Percentiles rank a stretch among this genome's conserved stretches.
Conservation (phyloP, 1,140 invertebrate species). For the Tribolium madens region DNA sequence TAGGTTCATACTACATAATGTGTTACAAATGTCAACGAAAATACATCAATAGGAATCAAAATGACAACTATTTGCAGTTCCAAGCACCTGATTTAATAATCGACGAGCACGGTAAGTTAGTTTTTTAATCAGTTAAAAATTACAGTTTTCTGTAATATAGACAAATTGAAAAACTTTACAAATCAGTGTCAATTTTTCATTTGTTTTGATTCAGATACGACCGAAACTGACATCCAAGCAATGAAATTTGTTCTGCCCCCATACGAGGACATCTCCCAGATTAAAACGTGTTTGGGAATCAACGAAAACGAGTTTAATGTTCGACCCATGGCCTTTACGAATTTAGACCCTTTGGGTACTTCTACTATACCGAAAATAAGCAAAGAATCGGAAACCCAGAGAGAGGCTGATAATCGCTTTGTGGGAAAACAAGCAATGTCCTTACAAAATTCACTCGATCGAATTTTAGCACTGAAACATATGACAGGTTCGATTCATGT, state of each 20-base stretch:
- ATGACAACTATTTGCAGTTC: conserved; percentile 48
- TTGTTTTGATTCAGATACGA: conserved; percentile 51
- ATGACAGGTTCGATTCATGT: conserved; percentile 69
- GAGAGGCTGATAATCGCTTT: conserved; percentile 43
- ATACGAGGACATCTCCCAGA: conserved; percentile 56
- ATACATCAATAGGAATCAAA: conserved; percentile 60
- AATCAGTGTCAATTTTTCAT: too few species aligned
- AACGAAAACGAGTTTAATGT: conserved; percentile 58
- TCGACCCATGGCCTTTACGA: conserved; percentile 65
- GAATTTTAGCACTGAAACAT: conserved; percentile 69
- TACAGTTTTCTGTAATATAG: background rate
- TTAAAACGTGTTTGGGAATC: conserved; percentile 58
- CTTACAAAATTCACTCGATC: conserved; percentile 66
- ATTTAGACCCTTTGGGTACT: conserved; percentile 70
- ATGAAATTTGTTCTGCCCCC: conserved; percentile 56
- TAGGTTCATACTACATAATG: conserved; percentile 66
- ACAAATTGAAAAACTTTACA: too few species aligned
- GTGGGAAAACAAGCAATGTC: conserved; percentile 69
- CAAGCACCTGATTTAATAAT: conserved; percentile 62
- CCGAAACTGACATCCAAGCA: conserved; percentile 56
- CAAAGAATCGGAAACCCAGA: conserved; percentile 50
- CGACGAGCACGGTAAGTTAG: conserved; percentile 57
- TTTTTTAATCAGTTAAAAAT: too few species aligned
- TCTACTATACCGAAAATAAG: conserved; percentile 64
- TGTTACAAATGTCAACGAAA: conserved; percentile 69